Base-by-base conservation (phyloP, 2,113 vertebrate genomes). In the Rhadina sibilatrix region DNA sequence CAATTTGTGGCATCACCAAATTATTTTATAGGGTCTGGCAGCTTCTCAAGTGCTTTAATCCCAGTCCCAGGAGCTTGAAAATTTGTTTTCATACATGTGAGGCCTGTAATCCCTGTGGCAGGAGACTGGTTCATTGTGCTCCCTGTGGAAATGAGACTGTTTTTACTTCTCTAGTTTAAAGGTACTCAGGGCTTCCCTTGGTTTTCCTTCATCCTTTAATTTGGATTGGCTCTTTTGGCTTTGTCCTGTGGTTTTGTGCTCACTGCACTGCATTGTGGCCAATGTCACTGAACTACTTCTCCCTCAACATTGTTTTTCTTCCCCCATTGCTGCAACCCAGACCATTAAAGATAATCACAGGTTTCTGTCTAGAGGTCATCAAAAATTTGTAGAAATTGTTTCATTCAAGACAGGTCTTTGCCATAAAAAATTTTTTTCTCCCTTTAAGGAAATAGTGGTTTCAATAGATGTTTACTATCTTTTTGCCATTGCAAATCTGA, bases 381-480 rank as follows among this genome's bases (percentile, higher is more conserved):
- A 17, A 95, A 95, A 88, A 27, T 46, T 77, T 61, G 9, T 7
- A 15, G 21, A 61, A 83, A 47, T 4, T 11, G 13, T 90, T 42
- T 70, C 2, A 3, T 57, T 70, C 8, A n/a, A 33, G 60, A 50
- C 9, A 70, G 4, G 15, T 63, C 38, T 88, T 89, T 78, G 14
- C 24, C 5, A 1, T 46, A 46, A 54, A 86, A 86, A 69, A 3
- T 15, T 68, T 66, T 27, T 33, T 76, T 15, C 11, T 15, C 37
- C 12, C 15, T 61, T 38, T 46, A 59, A 74, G 42, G 40, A 74
- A 90, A 42, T 5, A 50, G 50, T 63, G 78, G 19, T 63, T 93
- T 81, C 83, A 85, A 60, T 63, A 52, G 71, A 78, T 90, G 76
- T 96, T 97, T 96, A 96, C 96, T 96, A 90, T 87, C n/a, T 52